Evolutionary conservation across 2,888 invertebrate species (phyloP), one percentile per base, ranked within the genome.

Genomic region (Lithophane socia): DNA sequence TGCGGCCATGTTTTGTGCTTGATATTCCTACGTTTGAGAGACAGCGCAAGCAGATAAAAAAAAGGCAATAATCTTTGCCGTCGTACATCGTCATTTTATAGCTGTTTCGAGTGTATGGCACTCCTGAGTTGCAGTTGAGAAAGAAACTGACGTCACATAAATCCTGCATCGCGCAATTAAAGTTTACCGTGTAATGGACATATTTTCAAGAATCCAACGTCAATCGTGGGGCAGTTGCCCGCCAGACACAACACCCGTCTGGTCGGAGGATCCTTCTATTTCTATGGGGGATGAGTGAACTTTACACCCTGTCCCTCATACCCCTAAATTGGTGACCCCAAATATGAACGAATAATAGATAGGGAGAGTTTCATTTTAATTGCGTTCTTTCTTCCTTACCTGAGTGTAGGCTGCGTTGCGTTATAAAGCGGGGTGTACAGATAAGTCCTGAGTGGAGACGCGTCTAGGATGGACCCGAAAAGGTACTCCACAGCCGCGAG

Each of bases 401-500:
- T 94, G 83, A 93, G 77, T 54, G 94, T 93, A 66, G 95, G 91
- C 87, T 94, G 95, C 42, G 96, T 95, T 42, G 95, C 93, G 92
- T 96, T 96, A 80, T 94, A 94, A 2, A 92, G 86, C 64, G 96
- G 96, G 79, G 97, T 97, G 92, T 97, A 93, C 82, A 97, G 91
- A 87, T 96, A 95, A 81, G 97, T 94, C 89, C 94, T 87, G 86
- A 96, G 92, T 54, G 95, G 96, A 73, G 97, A 97, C 24, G 95
- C 95, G 90, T 98, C 97, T 83, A 97, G 95, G 81, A 97, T 97
- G 74, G 97, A 97, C 87, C 97, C 98, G 94, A 97, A 97, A 83
- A 98, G 97, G 95, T 97, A 98, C 94, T 98, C 98, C 71, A 98
- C 96, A n/a, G 97, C 97, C 74, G 98, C 97, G 73, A 98, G 97